Base-by-base conservation (phyloP, 2,797 vertebrate species). In the Zalophus californianus region DNA sequence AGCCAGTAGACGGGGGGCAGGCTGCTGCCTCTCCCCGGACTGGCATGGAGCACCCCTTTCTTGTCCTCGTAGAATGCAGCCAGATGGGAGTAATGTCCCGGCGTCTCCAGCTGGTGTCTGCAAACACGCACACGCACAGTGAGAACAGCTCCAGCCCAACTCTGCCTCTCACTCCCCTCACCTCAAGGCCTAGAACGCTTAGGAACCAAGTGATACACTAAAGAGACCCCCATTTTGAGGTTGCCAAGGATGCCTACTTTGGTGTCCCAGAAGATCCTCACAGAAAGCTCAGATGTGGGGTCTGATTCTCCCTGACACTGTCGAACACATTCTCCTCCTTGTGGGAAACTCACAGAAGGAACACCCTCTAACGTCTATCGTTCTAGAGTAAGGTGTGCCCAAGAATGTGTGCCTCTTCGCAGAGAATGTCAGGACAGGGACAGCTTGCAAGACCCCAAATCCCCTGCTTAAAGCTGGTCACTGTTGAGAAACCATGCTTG, bases 1-100 rank as follows among this genome's bases (percentile, higher is more conserved):
- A 99, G 98, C 99, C 98, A 99, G 98, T 99, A 98, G 72, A 99
- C 98, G 10, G 99, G 99, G 0, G 99, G 99, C 98, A 99, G 99
- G 96, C 98, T 98, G 29, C 98, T 98, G 52, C 99, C 97, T 58
- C 99, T 98, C 48, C 99, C 99, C 0, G 99, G 99, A 78, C 99
- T 99, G 7, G 99, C 97, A 0, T 99, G 99, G 56, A 99, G 99
- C 89, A 99, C 98, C 2, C 99, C 99, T 97, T 99, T 99, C 99
- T 99, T 99, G 97, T 99, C 99, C 96, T 99, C 99, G 4, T 99
- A 99, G 98, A 99, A 99, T 0, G 99, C 99, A 97, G 99, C 99
- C 96, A 99, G 99, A 14, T 99, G 99, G 90, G 99, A 99, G 97
- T 99, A 99, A 95, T 99, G 99, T 25, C 99, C 99, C 0, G 99